Evolutionary conservation across 1,140 invertebrate species (phyloP).

Genomic region (Sipha flava): DNA sequence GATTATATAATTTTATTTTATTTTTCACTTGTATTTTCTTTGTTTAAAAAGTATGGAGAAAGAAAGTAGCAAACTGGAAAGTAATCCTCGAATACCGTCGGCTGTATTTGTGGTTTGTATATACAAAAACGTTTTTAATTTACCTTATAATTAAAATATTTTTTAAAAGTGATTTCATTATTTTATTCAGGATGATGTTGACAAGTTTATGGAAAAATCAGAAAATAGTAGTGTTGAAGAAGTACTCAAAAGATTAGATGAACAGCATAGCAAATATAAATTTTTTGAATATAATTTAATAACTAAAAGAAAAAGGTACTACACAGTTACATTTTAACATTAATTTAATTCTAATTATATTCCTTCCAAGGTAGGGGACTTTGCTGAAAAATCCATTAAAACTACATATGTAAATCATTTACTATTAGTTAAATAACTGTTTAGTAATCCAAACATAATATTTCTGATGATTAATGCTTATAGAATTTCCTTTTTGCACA

Average conservation of each 20-base stretch:
- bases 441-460: no score
- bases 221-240: constrained; percentile 75
- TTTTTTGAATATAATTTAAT: constrained; percentile 89
- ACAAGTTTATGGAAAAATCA: constrained; percentile 74
- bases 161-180: not conserved
- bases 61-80: constrained; percentile 36
- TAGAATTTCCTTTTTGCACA: no score
- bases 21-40: not conserved
- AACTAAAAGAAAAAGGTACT: constrained; percentile 66
- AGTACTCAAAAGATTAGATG: constrained; percentile 77
- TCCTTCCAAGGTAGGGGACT: no score
- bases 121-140: not conserved
- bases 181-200: constrained; percentile 81
- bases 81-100: constrained; percentile 39
- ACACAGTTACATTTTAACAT: no score
- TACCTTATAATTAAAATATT: not conserved
- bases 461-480: no score
- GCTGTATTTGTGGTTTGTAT: constrained; percentile 14
- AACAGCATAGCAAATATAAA: constrained; percentile 91
- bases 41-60: constrained; percentile 35
- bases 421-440: no score
- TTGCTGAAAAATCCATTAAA: no score
- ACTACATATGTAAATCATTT: no score
- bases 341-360: no score
- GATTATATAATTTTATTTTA: not conserved